Evolutionary conservation across 2,888 invertebrate species (phyloP), one percentile per base, ranked within the genome.

Genomic region (Mythimna loreyi): DNA sequence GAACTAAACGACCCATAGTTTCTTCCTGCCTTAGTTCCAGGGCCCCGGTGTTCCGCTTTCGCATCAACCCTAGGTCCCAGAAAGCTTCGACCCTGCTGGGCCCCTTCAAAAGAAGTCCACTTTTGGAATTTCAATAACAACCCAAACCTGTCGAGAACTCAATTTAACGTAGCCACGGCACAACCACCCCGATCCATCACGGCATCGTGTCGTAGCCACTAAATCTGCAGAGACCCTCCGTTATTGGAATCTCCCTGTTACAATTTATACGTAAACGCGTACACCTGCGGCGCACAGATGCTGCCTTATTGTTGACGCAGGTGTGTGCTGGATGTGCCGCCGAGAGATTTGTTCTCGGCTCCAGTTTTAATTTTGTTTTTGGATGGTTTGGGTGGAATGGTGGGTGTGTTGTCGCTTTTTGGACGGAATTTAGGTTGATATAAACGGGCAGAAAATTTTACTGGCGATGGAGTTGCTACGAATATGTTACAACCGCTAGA

Each of bases 201-300:
- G 58, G 7, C 33, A 7, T 25, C 64, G 75, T 63, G 67, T 77
- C 82, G 83, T 71, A 19, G 47, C 49, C 72, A 74, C 77, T 85
- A 83, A 84, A 83, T 71, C 82, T 74, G 65, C 3, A 49, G 56
- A 67, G 62, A 56, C 67, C 66, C 67, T 64, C 75, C 67, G 76
- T 81, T 86, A 86, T 86, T 87, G 86, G 84, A 87, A 86, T 84
- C 80, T 81, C 72, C 81, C 84, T 68, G 80, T 81, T 68, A 85
- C 85, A 85, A 86, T 85, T 86, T 86, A 86, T 85, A 85, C 83
- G 79, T 80, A 78, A 83, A 75, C 36, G 78, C 45, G 30, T 65
- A 77, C 87, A 87, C 87, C 86, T 87, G 87, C 69, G 82, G 7
- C 61, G 33, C 79, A 53, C 85, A 86, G 83, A 75, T 86, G 86